Evolutionary conservation across 1,140 invertebrate genomes (phyloP), one percentile per base, ranked within the genome.

Genomic region (Ptiloglossa arizonensis): DNA sequence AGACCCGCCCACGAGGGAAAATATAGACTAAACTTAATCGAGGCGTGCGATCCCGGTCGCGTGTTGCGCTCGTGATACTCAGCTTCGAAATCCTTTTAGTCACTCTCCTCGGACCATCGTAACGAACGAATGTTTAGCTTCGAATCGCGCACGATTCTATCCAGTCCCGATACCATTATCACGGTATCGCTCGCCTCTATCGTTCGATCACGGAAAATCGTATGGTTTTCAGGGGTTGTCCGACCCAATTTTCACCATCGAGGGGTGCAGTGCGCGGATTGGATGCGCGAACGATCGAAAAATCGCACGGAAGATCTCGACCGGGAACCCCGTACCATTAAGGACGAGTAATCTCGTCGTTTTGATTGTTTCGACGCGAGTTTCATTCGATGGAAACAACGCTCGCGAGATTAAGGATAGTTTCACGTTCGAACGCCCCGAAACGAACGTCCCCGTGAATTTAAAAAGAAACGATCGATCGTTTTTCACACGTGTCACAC

Each of bases 301-400:
- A 54, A 66, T 60, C 62, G 62, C 41, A 24, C 29, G 35, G 24
- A 54, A 52, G 48, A 64, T 64, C 59, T n/a, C 48, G 22, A 35
- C 24, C 22, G 15, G n/a, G n/a, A 22, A n/a, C 38, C 27, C 69
- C 60, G 79, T 73, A n/a, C 80, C 73, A 75, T 83, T 83, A 83
- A 62, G 44, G 54, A 48, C 63, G 27, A 68, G 73, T 77, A 81
- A 81, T 83, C 79, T 71, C 72, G 41, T 64, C 52, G 54, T 68
- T 66, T 62, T 66, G 79, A 83, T 83, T 77, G 79, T 81, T 77
- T 71, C 81, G 54, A 9, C 24, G 29, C 41, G 50, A 83, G 78
- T 81, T 76, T 68, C 73, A 68, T 63, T 57, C 67, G 66, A 35
- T 35, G 2, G 32, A 35, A 35, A 35, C 32, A n/a, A n/a, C n/a